Base-by-base conservation (phyloP, 1,140 invertebrate genomes). In the Mesaphorura yosii region DNA sequence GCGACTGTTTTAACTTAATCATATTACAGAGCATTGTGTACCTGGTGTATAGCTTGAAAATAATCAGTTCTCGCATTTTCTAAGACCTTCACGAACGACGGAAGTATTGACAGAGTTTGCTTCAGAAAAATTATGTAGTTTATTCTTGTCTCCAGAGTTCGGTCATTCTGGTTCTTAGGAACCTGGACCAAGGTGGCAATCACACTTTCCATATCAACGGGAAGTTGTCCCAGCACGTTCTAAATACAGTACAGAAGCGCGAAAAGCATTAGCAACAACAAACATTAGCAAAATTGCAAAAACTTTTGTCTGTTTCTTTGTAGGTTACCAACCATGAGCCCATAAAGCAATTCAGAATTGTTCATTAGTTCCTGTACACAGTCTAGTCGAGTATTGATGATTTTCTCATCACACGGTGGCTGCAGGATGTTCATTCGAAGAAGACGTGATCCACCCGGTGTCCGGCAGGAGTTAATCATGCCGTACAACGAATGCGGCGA, bases 401-500 rank as follows among this genome's bases (percentile, higher is more conserved):
- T 72, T 6, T 74, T 62, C 53, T 74, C 58, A 53, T 82, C 75
- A 65, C 74, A 80, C 5, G 80, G 76, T 1, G 88, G 88, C 66
- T 92, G 86, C n/a, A 93, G 70, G 52, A 93, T 81, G 23, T 79
- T 79, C 1, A 85, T 81, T 50, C 89, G 70, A 5, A 96, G 71
- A 1, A 83, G 71, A 53, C 86, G 70, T 26, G 78, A 72, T 3
- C 91, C 91, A 37, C 83, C 79, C 40, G 73, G 69, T 1, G 90
- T 94, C 37, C 78, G 76, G 42, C 86, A 91, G 44, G 79, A 74
- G 64, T 92, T 84, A 15, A 95, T 64, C 10, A 84, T 73, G 20
- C 80, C 82, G 62, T 83, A 79, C 0, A 96, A 70, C 2, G 71
- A 75, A 49, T 73, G 67, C 5, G 65, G 59, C 53, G 65, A 70